Base-by-base conservation (phyloP, 2,797 vertebrate species). In the Trachurus trachurus region DNA sequence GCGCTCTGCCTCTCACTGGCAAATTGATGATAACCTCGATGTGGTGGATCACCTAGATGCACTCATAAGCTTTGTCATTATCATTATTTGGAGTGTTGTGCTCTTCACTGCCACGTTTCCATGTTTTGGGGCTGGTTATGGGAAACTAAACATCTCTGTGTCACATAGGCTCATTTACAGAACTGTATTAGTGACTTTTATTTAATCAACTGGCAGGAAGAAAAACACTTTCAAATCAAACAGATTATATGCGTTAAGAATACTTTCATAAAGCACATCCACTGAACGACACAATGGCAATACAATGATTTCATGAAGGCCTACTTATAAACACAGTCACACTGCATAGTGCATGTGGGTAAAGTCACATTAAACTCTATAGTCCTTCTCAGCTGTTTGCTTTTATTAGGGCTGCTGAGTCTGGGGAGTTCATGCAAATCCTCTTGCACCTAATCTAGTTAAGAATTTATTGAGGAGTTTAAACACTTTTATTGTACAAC, bases 361-460 rank as follows among this genome's bases (percentile, higher is more conserved):
- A 26, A 66, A 83, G 8, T 65, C 66, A 56, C 57, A 82, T 84
- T 73, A 82, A 83, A 80, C 50, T 71, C 57, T 66, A 45, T 53
- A 76, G 57, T 66, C 3, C 29, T 64, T 22, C 82, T 90, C 81
- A 86, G 75, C 76, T 88, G 50, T 77, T 86, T 86, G 61, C 11
- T 89, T 87, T 82, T 75, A 81, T 80, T 73, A 79, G 74, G 81
- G 82, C 75, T 75, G 44, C 66, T 60, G 70, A 60, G 71, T 81
- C 76, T 79, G 76, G 12, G 45, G 63, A 85, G 70, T 21, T 78
- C 77, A 83, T 72, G 60, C 80, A 93, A 94, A 95, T 94, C 90
- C 85, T 77, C 80, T 89, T 90, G 75, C 52, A 72, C 72, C 73
- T 92, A 93, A 93, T 93, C 92, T 81, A 86, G 85, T 88, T 76